Evolutionary conservation across 2,797 vertebrate genomes (phyloP).

Genomic region (Sphenodon punctatus): DNA sequence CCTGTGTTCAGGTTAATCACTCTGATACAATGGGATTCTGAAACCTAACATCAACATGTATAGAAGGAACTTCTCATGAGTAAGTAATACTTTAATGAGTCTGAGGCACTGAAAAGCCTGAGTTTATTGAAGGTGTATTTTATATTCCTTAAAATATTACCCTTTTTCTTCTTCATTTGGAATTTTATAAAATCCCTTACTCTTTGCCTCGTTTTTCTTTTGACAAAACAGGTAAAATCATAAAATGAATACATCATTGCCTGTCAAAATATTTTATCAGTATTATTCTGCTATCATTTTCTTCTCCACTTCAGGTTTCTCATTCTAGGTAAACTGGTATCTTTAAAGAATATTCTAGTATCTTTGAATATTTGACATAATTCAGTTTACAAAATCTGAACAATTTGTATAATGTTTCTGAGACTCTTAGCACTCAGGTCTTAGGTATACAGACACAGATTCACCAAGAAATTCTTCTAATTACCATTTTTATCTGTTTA

Average conservation of each 20-base stretch:
- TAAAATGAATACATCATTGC: too few species aligned
- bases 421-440: not conserved
- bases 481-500: too few species aligned
- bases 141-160: not conserved
- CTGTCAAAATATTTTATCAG: too few species aligned
- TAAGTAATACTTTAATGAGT: not conserved
- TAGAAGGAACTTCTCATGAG: not conserved
- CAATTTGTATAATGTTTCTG: not conserved
- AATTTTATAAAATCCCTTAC: too few species aligned
- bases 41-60: not conserved
- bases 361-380: not conserved
- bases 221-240: too few species aligned
- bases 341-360: too few species aligned
- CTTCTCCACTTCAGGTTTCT: too few species aligned
- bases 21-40: not conserved
- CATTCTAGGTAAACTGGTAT: too few species aligned
- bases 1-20: not conserved
- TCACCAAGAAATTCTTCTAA: too few species aligned
- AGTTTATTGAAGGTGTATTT: constrained; percentile 5
- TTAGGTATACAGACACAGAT: too few species aligned
- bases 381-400: not conserved
- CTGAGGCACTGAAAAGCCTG: not conserved
- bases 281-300: too few species aligned
- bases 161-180: not conserved
- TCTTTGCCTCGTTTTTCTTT: too few species aligned